These are phyloP conservation scores for Bhutanitis thaidina DNA, from an alignment of 2,888 invertebrate genomes.

Conservation along the genomic window DNA sequence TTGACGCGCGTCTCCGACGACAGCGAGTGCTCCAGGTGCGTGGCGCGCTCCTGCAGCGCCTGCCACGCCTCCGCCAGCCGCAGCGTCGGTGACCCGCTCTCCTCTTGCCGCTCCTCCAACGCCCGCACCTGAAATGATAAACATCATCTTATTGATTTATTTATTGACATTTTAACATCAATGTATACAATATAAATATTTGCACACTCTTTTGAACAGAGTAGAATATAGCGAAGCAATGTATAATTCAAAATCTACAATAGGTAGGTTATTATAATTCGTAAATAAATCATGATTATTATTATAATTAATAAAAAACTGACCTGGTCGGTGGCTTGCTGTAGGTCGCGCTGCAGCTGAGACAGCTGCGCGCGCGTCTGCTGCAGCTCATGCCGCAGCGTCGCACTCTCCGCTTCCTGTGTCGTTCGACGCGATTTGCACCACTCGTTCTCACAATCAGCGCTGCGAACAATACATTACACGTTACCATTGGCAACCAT, in stretches of 20 bases:
- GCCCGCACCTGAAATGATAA: slow-evolving; percentile 36
- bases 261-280: too few relatives aligned
- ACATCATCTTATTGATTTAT: too few relatives aligned
- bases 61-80: slow-evolving; percentile 78
- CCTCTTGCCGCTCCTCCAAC: slow-evolving; percentile 44
- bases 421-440: slow-evolving; percentile 79
- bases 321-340: slow-evolving; percentile 52
- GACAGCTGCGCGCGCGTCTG: slow-evolving; percentile 44
- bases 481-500: too few relatives aligned
- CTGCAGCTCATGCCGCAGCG: slow-evolving; percentile 76
- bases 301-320: too few relatives aligned
- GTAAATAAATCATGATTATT: too few relatives aligned
- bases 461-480: slow-evolving; percentile 35
- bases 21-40: slow-evolving; percentile 94
- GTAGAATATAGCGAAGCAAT: too few relatives aligned
- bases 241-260: too few relatives aligned
- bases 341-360: slow-evolving; percentile 47
- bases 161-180: too few relatives aligned
- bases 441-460: slow-evolving; percentile 68
- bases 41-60: slow-evolving; percentile 93
- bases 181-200: too few relatives aligned
- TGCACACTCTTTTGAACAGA: too few relatives aligned
- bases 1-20: slow-evolving; percentile 98
- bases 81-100: slow-evolving; percentile 35
- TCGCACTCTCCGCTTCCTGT: slow-evolving; percentile 55